Conservation (phyloP, 2,888 invertebrate genomes). For the Oligia fasciuncula region DNA sequence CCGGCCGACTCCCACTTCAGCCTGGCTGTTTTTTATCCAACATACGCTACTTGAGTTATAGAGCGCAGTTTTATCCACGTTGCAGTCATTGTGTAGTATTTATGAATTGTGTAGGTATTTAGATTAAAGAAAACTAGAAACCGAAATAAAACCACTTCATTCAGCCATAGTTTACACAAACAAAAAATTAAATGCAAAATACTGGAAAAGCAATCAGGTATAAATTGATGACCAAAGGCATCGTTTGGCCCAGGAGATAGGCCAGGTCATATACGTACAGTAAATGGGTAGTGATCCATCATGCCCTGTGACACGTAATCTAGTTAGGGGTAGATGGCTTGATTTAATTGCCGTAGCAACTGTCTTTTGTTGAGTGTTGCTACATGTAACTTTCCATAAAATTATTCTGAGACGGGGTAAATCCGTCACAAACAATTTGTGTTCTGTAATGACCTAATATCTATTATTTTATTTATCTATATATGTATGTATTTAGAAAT, state of each 20-base stretch:
- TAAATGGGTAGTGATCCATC: slow-evolving; percentile 31
- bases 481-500: too few relatives aligned
- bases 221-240: slow-evolving; percentile 18
- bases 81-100: too few relatives aligned
- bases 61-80: too few relatives aligned
- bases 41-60: too few relatives aligned
- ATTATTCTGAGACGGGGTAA: not conserved
- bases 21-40: too few relatives aligned
- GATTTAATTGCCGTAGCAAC: slow-evolving; percentile 1
- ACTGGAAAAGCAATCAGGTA: slow-evolving; percentile 5
- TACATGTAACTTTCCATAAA: not conserved
- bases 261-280: not conserved
- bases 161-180: too few relatives aligned
- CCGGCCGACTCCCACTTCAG: too few relatives aligned
- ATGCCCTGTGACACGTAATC: slow-evolving; percentile 22
- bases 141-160: too few relatives aligned
- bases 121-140: too few relatives aligned
- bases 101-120: too few relatives aligned
- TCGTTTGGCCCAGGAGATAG: not conserved
- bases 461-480: too few relatives aligned
- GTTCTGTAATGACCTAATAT: not conserved
- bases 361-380: not conserved
- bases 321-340: not conserved
- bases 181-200: slow-evolving; percentile 5
- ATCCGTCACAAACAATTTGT: not conserved